These are phyloP conservation scores for Zeuzera pyrina DNA, from an alignment of 2,888 invertebrate species.

Conservation along the genomic window DNA sequence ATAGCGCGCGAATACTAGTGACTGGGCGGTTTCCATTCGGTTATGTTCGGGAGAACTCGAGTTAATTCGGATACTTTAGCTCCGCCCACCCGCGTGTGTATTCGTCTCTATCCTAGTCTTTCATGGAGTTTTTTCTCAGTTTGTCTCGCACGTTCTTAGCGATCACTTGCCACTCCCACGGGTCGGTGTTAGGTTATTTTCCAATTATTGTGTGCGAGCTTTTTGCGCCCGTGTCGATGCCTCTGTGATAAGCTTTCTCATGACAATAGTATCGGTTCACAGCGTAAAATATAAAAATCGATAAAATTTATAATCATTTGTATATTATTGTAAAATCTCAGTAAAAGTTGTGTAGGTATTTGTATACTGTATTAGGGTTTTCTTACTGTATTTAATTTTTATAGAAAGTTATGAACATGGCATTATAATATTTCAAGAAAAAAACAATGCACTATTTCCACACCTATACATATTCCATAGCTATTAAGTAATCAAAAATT, in stretches of 20 bases:
- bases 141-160: slow-evolving; percentile 31
- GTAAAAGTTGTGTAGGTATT: background rate
- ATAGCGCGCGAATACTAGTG: slow-evolving; percentile 30
- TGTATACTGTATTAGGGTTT: background rate
- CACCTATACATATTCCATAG: too few relatives aligned
- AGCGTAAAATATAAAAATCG: slow-evolving; percentile 14
- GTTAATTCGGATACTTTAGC: slow-evolving; percentile 34
- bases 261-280: too few relatives aligned
- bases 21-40: slow-evolving; percentile 59
- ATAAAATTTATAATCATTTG: background rate
- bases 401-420: too few relatives aligned
- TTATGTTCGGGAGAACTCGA: slow-evolving; percentile 45
- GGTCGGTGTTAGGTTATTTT: slow-evolving; percentile 50
- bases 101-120: slow-evolving; percentile 32
- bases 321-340: background rate
- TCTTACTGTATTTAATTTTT: too few relatives aligned
- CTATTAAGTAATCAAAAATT: too few relatives aligned
- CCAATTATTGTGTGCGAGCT: slow-evolving; percentile 57
- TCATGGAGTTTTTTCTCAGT: slow-evolving; percentile 20
- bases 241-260: slow-evolving; percentile 52
- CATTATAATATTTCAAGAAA: too few relatives aligned
- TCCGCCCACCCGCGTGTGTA: slow-evolving; percentile 48
- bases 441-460: too few relatives aligned
- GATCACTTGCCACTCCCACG: slow-evolving; percentile 47
- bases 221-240: slow-evolving; percentile 53